Conservation (phyloP, 2,888 invertebrate genomes). For the Lampropteryx suffumata region DNA sequence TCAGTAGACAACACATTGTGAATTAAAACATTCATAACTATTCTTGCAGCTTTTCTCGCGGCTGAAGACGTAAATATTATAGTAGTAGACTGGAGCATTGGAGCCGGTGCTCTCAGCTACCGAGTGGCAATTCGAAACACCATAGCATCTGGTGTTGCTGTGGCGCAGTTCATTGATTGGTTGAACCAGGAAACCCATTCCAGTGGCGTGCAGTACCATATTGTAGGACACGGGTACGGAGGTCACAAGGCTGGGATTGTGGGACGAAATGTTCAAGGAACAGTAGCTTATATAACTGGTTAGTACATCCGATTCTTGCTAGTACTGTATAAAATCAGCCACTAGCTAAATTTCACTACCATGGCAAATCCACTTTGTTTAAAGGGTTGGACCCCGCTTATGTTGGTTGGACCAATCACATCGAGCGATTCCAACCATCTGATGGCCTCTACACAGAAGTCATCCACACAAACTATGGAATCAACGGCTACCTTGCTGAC, state of each 20-base stretch:
- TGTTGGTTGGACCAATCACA: conserved; percentile 60
- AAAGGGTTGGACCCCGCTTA: conserved; percentile 61
- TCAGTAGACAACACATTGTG: too few relatives aligned
- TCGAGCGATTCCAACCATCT: conserved; percentile 50
- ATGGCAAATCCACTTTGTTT: neutral
- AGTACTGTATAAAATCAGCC: too few relatives aligned
- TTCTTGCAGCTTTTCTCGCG: conserved; percentile 49
- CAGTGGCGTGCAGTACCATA: conserved; percentile 50
- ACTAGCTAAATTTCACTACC: too few relatives aligned
- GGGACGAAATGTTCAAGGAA: conserved; percentile 54
- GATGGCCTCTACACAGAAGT: conserved; percentile 64
- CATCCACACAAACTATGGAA: conserved; percentile 61
- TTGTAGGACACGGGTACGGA: conserved; percentile 62
- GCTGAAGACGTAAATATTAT: conserved; percentile 64
- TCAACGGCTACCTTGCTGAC: conserved; percentile 54
- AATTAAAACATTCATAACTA: neutral
- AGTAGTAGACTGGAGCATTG: conserved; percentile 64
- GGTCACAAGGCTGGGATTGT: conserved; percentile 62
- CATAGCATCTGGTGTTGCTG: conserved; percentile 51
- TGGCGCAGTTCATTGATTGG: conserved; percentile 60
- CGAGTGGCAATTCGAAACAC: conserved; percentile 52
- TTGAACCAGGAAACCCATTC: conserved; percentile 48
- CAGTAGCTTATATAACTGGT: conserved; percentile 62
- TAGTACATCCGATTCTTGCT: conserved; percentile 8
- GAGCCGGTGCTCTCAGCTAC: conserved; percentile 47